These are phyloP conservation scores for Tipula vernalis DNA, from an alignment of 2,888 invertebrate genomes.

Conservation along the genomic window DNA sequence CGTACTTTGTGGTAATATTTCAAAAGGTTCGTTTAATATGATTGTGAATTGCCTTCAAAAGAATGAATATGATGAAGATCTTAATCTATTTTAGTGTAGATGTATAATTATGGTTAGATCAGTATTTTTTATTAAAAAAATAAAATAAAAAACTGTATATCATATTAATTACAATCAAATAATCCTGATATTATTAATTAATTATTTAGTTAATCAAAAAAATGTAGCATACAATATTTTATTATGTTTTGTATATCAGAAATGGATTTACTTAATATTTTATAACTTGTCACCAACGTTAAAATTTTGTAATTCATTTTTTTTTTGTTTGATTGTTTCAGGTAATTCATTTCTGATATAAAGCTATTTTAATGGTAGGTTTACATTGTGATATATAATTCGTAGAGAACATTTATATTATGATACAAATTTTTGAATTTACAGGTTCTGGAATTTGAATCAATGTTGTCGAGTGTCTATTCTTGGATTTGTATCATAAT, in stretches of 20 bases:
- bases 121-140: neutral
- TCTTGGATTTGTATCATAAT: neutral
- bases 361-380: neutral
- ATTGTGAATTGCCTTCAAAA: neutral
- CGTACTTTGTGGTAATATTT: constrained; percentile 10
- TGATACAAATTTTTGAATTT: neutral
- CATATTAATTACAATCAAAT: neutral
- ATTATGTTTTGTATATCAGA: neutral
- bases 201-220: neutral
- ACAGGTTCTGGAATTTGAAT: neutral
- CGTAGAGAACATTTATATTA: neutral
- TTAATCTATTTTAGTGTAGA: neutral
- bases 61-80: neutral
- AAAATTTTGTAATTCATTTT: neutral
- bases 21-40: neutral
- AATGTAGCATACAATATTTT: neutral
- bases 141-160: neutral
- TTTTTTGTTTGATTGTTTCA: neutral
- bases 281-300: neutral
- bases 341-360: neutral
- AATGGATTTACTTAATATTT: neutral
- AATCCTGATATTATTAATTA: neutral
- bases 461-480: neutral
- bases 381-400: neutral
- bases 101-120: neutral